These are phyloP conservation scores for Thaumatotibia leucotreta DNA, from an alignment of 1,140 invertebrate genomes.

Conservation along the genomic window DNA sequence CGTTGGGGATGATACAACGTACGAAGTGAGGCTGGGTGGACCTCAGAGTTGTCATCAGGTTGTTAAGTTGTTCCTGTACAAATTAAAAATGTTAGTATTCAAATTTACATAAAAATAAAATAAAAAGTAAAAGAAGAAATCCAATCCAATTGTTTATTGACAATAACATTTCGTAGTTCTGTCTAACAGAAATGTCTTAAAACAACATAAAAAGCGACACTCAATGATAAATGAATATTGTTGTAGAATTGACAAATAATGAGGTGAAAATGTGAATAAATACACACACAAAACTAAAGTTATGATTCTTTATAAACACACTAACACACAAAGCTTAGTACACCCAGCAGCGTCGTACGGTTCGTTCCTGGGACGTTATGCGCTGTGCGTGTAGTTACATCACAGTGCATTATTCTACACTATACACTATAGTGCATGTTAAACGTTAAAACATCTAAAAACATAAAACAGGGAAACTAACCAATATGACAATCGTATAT, in stretches of 20 bases:
- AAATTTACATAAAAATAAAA: too few relatives aligned
- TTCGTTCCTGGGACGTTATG: constrained; percentile 1
- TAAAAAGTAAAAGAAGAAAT: too few relatives aligned
- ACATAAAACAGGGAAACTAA: background rate
- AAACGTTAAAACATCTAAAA: background rate
- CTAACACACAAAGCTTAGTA: background rate
- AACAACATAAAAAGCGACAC: background rate
- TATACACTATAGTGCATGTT: constrained; percentile 10
- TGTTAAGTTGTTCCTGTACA: constrained; percentile 93
- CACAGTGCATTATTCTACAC: constrained; percentile 2
- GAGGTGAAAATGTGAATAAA: background rate
- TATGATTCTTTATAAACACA: background rate
- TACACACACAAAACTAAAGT: background rate
- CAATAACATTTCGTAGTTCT: background rate
- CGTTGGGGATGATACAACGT: constrained; percentile 99
- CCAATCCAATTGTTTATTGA: background rate
- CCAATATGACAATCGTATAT: too few relatives aligned
- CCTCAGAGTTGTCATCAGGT: constrained; percentile 97
- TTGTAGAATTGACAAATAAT: background rate
- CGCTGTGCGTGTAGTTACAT: background rate
- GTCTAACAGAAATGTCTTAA: background rate
- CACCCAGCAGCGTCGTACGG: background rate
- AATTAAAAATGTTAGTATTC: constrained; percentile 13
- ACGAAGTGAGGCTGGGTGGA: constrained; percentile 99
- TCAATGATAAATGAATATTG: background rate